These are phyloP conservation scores for Choristoneura fumiferana DNA, from an alignment of 1,140 invertebrate genomes.

Conservation along the genomic window DNA sequence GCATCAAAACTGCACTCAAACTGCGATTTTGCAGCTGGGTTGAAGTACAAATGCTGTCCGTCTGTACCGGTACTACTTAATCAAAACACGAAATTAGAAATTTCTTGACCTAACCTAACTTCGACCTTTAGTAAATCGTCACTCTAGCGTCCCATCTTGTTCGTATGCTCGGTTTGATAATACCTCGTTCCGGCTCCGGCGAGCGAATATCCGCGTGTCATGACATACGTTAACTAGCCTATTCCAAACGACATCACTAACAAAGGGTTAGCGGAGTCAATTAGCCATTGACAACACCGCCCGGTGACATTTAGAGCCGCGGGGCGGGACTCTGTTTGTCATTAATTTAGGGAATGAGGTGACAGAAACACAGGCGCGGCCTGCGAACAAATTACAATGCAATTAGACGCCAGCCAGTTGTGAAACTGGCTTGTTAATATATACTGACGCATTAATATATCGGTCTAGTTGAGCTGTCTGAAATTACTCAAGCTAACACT, in stretches of 20 bases:
- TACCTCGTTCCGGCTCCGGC: background rate
- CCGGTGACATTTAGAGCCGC: conserved; percentile 55
- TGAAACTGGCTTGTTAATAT: conserved; percentile 11
- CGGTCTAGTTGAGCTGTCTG: background rate
- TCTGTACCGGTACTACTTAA: too few relatives aligned
- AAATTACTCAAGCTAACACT: too few relatives aligned
- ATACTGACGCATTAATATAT: background rate
- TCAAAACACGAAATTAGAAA: too few relatives aligned
- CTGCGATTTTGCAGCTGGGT: too few relatives aligned
- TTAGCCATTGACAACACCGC: conserved; percentile 64
- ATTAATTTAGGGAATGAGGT: conserved; percentile 71
- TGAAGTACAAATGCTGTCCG: too few relatives aligned
- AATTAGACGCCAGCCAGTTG: conserved; percentile 26
- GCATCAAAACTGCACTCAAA: too few relatives aligned
- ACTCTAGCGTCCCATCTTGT: background rate
- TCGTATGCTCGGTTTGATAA: background rate
- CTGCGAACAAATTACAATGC: conserved; percentile 58
- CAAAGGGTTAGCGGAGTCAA: conserved; percentile 61
- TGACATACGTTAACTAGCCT: conserved; percentile 34
- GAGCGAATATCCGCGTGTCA: conserved; percentile 28
- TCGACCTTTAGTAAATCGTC: background rate
- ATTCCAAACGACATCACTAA: conserved; percentile 43
- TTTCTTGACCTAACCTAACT: too few relatives aligned
- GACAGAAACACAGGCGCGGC: conserved; percentile 66
- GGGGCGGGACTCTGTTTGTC: conserved; percentile 65